Conservation (phyloP, 1,140 invertebrate genomes). For the Lepidurus arcticus region DNA sequence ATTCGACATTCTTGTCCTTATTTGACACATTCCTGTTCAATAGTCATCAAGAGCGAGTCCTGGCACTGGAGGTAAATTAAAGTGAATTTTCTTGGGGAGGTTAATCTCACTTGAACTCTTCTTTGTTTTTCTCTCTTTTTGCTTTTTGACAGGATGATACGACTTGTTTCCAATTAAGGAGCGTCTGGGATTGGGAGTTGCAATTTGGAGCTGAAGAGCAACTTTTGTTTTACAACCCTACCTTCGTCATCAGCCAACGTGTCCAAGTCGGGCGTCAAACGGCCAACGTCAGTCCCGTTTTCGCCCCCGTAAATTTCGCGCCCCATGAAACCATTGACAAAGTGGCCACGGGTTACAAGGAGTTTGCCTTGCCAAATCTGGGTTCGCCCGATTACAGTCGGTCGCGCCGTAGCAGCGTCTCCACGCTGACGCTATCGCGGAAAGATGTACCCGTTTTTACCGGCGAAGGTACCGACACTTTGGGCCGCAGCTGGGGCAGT, state of each 20-base stretch:
- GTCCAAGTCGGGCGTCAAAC: constrained; percentile 31
- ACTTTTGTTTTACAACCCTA: constrained; percentile 68
- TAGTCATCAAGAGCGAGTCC: constrained; percentile 61
- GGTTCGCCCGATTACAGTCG: constrained; percentile 12
- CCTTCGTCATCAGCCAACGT: constrained; percentile 51
- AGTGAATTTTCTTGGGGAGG: constrained; percentile 5
- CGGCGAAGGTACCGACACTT: constrained; percentile 31
- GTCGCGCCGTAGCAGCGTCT: constrained; percentile 29
- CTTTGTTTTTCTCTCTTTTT: constrained; percentile 36
- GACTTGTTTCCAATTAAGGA: constrained; percentile 56
- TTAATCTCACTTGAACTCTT: neutral
- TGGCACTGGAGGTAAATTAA: constrained; percentile 49
- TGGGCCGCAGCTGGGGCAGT: constrained; percentile 35
- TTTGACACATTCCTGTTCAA: constrained; percentile 92
- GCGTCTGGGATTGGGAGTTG: constrained; percentile 77
- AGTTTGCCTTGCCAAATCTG: constrained; percentile 20
- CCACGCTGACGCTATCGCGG: neutral
- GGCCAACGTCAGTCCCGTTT: constrained; percentile 21
- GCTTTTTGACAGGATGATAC: constrained; percentile 44
- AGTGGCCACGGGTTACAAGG: constrained; percentile 18
- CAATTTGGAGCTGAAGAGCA: constrained; percentile 63
- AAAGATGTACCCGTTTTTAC: constrained; percentile 21
- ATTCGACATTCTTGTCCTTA: constrained; percentile 73
- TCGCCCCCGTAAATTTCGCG: neutral
- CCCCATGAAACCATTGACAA: constrained; percentile 15